Percentiles rank a stretch among this genome's conserved stretches.
Conservation (phyloP, 2,113 vertebrate genomes). For the Hyperoodon ampullatus region DNA sequence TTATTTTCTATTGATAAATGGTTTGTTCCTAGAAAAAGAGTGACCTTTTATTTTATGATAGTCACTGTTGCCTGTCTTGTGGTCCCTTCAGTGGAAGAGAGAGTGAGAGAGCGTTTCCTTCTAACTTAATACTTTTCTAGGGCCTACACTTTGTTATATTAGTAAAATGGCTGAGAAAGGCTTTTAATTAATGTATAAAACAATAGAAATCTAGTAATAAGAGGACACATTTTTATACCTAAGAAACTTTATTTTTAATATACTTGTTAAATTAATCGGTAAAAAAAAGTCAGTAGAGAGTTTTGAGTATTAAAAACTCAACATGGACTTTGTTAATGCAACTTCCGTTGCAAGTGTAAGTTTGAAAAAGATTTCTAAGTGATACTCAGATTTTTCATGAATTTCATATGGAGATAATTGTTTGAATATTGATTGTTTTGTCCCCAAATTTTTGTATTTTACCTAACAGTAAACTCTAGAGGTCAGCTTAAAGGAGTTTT, state of each 20-base stretch:
- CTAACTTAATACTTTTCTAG: slow-evolving; percentile 64
- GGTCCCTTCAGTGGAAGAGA: slow-evolving; percentile 65
- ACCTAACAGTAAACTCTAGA: neutral
- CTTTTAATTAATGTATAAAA: slow-evolving; percentile 81
- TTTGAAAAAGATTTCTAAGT: slow-evolving; percentile 34
- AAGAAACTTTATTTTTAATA: slow-evolving; percentile 75
- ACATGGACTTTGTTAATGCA: slow-evolving; percentile 27
- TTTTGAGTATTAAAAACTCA: slow-evolving; percentile 68
- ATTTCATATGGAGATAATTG: neutral
- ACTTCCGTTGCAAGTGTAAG: neutral
- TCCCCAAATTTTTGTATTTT: neutral
- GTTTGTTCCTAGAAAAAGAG: slow-evolving; percentile 83
- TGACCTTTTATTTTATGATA: slow-evolving; percentile 85
- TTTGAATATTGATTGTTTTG: neutral
- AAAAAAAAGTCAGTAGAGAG: slow-evolving; percentile 33
- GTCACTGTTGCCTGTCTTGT: slow-evolving; percentile 80
- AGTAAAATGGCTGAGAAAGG: slow-evolving; percentile 71
- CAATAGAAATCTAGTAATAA: slow-evolving; percentile 76
- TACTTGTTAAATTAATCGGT: slow-evolving; percentile 69
- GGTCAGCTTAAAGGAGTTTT: slow-evolving; percentile 51
- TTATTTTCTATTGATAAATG: slow-evolving; percentile 85
- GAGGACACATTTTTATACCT: slow-evolving; percentile 67
- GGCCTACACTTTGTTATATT: slow-evolving; percentile 70
- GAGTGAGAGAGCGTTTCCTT: slow-evolving; percentile 73
- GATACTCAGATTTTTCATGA: neutral